Evolutionary conservation across 2,888 invertebrate species (phyloP).

Genomic region (Osmoderma eremita): DNA sequence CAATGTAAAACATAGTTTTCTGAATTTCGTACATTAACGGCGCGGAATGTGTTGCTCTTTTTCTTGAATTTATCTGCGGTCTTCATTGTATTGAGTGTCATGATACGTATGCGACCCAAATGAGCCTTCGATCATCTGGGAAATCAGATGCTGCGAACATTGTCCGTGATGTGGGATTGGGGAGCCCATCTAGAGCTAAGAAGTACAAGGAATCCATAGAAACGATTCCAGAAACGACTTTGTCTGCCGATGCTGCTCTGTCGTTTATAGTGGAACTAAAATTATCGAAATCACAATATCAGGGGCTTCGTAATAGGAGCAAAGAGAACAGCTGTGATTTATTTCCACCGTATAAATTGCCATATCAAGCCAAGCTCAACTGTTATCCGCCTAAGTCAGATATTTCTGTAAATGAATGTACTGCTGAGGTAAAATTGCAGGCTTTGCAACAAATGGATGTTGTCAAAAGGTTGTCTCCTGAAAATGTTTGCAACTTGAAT

Average conservation of each 20-base stretch:
- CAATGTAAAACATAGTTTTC: slow-evolving; percentile 11
- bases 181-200: slow-evolving; percentile 10
- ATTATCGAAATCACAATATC: slow-evolving; percentile 7
- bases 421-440: slow-evolving; percentile 17
- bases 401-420: slow-evolving; percentile 11
- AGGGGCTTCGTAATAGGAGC: background rate
- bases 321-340: slow-evolving; percentile 5
- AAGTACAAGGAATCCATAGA: slow-evolving; percentile 11
- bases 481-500: slow-evolving; percentile 11
- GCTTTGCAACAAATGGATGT: slow-evolving; percentile 6
- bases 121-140: background rate
- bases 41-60: background rate
- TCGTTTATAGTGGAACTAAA: slow-evolving; percentile 10
- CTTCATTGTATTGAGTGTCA: slow-evolving; percentile 5
- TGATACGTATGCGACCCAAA: background rate
- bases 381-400: slow-evolving; percentile 16
- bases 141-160: background rate
- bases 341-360: slow-evolving; percentile 10
- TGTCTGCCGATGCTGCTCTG: slow-evolving; percentile 14
- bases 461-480: slow-evolving; percentile 6
- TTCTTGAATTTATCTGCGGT: slow-evolving; percentile 9
- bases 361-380: slow-evolving; percentile 13
- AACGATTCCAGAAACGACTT: no score
- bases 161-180: slow-evolving; percentile 12
- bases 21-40: slow-evolving; percentile 1